Percentiles rank a stretch among this genome's conserved stretches.
Evolutionary conservation across 2,888 invertebrate species (phyloP).

Genomic region (Rambutsinella grinnellia): DNA sequence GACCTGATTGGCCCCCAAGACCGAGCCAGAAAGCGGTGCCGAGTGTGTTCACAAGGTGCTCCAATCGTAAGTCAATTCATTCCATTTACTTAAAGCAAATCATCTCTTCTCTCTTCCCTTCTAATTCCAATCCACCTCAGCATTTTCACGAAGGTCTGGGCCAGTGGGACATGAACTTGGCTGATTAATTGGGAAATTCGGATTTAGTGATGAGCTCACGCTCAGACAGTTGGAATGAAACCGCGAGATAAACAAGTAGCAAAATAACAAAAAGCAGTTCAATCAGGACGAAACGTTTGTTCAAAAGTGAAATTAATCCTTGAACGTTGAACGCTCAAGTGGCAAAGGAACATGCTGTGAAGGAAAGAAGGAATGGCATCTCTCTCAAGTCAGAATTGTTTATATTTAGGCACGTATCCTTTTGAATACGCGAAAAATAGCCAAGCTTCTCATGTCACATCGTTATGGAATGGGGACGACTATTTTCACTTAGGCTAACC

Average conservation of each 20-base stretch:
- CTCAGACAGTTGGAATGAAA: neutral
- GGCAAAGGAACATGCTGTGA: neutral
- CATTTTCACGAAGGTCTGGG: neutral
- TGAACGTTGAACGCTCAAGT: no score
- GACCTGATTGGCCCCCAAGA: constrained; percentile 64
- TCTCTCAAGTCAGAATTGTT: no score
- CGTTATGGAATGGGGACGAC: no score
- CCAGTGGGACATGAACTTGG: neutral
- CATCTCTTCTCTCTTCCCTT: no score
- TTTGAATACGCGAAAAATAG: no score
- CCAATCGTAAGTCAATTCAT: constrained; percentile 57
- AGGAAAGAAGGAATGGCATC: neutral
- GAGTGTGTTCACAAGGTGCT: constrained; percentile 62
- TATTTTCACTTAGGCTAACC: no score
- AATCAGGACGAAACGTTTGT: no score
- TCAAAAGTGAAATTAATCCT: no score
- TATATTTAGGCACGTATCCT: no score
- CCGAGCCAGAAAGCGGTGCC: constrained; percentile 48
- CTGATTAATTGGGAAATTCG: neutral
- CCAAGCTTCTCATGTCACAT: no score
- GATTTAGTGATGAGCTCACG: neutral
- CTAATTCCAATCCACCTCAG: neutral
- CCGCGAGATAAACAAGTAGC: neutral
- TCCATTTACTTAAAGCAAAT: no score
- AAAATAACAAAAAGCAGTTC: constrained; percentile 5